Conservation (phyloP, 2,888 invertebrate species). For the Diadegma fenestrale region DNA sequence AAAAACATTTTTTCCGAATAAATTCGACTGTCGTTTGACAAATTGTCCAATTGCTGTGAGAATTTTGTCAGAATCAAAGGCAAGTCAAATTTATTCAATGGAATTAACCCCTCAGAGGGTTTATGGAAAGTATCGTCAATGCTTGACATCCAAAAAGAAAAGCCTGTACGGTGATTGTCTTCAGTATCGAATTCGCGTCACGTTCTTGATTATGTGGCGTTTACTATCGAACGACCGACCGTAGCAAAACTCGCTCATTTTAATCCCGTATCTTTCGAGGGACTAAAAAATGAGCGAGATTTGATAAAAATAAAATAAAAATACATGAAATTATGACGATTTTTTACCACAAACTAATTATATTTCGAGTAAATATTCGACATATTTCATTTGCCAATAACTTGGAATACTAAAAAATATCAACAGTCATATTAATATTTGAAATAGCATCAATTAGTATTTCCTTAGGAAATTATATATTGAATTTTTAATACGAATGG, state of each 20-base stretch:
- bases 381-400: background rate
- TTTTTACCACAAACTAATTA: constrained; percentile 10
- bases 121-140: constrained; percentile 16
- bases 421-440: constrained; percentile 19
- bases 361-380: constrained; percentile 3
- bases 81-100: no score
- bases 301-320: background rate
- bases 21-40: no score
- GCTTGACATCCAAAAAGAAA: constrained; percentile 9
- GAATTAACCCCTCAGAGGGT: no score
- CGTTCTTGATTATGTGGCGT: background rate
- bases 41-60: no score
- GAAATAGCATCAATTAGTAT: background rate
- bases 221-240: background rate
- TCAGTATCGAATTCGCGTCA: background rate
- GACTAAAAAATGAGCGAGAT: background rate
- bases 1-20: no score
- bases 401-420: constrained; percentile 18
- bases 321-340: background rate
- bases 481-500: constrained; percentile 3
- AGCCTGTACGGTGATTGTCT: background rate
- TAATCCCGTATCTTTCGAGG: background rate
- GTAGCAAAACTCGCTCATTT: background rate
- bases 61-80: no score
- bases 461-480: background rate